These are phyloP conservation scores for Hypsopygia costalis DNA, from an alignment of 2,888 invertebrate species.

Conservation along the genomic window DNA sequence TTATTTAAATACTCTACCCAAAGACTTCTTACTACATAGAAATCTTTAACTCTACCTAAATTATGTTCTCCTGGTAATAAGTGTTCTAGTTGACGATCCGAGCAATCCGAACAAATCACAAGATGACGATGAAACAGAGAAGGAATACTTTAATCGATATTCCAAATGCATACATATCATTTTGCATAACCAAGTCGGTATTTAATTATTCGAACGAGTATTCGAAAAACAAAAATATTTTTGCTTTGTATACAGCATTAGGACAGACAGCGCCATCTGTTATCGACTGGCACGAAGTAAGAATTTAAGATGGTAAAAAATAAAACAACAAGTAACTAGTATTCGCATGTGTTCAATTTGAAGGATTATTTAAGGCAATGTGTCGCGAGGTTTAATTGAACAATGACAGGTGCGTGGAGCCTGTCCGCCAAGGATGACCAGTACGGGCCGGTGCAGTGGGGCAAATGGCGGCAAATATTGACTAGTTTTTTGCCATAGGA, in stretches of 20 bases:
- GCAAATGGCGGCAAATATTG: slow-evolving; percentile 56
- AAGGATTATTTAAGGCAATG: slow-evolving; percentile 65
- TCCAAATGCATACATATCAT: slow-evolving; percentile 1
- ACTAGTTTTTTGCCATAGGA: slow-evolving; percentile 49
- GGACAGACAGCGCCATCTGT: slow-evolving; percentile 59
- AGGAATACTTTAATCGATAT: slow-evolving; percentile 28
- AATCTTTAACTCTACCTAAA: slow-evolving; percentile 35
- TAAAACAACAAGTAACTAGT: slow-evolving; percentile 19
- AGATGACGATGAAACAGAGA: slow-evolving; percentile 42
- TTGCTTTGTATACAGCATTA: slow-evolving; percentile 15
- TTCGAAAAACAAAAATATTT: slow-evolving; percentile 10
- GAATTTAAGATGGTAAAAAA: slow-evolving; percentile 17
- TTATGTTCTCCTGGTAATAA: slow-evolving; percentile 59
- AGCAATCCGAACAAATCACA: slow-evolving; percentile 57
- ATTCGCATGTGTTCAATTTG: slow-evolving; percentile 40
- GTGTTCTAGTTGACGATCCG: slow-evolving; percentile 79
- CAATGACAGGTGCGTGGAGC: slow-evolving; percentile 65
- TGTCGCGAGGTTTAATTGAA: slow-evolving; percentile 68
- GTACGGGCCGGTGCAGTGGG: slow-evolving; percentile 51
- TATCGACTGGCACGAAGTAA: slow-evolving; percentile 45
- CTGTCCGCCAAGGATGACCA: slow-evolving; percentile 69
- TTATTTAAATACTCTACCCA: slow-evolving; percentile 31
- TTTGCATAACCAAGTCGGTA: slow-evolving; percentile 24
- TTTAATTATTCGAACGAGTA: slow-evolving; percentile 17
- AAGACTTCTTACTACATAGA: no score